phyloP scores from a whole-genome alignment of 2,888 invertebrate species.

The Pterostichus madidus region DNA sequence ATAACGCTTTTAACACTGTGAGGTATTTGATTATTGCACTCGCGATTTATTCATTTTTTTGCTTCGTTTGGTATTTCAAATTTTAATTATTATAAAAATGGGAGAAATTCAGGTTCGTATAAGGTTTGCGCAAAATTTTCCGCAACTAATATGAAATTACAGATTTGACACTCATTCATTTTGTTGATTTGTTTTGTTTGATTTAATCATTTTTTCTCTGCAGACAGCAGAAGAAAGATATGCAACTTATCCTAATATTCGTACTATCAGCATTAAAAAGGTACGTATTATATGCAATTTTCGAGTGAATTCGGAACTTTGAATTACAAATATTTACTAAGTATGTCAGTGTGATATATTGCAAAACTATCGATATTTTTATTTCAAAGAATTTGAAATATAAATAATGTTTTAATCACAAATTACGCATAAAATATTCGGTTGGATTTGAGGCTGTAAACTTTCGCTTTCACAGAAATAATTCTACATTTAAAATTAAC shows the following conservation, averaged over 20 bases:
- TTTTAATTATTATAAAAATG: slow-evolving; percentile 13
- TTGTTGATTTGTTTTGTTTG: slow-evolving; percentile 73
- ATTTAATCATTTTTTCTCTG: slow-evolving; percentile 72
- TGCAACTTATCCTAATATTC: slow-evolving; percentile 87
- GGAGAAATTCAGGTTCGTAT: slow-evolving; percentile 29
- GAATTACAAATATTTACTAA: not conserved
- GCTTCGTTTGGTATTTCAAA: slow-evolving; percentile 22
- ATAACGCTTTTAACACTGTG: slow-evolving; percentile 51
- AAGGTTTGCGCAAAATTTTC: not conserved
- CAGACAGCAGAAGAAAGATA: slow-evolving; percentile 86
- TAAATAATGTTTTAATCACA: slow-evolving; percentile 24
- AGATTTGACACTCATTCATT: slow-evolving; percentile 67
- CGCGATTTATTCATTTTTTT: slow-evolving; percentile 13
- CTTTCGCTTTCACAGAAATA: slow-evolving; percentile 11
- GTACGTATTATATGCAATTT: slow-evolving; percentile 77
- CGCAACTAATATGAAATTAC: slow-evolving; percentile 16
- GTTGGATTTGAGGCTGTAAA: slow-evolving; percentile 13
- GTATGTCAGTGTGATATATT: not conserved
- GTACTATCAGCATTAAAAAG: slow-evolving; percentile 91
- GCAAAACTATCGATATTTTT: not conserved
- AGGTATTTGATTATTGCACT: slow-evolving; percentile 41
- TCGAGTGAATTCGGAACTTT: slow-evolving; percentile 14
- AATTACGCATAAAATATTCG: slow-evolving; percentile 26
- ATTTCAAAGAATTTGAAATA: slow-evolving; percentile 14
- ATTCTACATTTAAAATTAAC: not conserved